Conservation (phyloP, 2,888 invertebrate species). For the Agrenia bidenticulata region DNA sequence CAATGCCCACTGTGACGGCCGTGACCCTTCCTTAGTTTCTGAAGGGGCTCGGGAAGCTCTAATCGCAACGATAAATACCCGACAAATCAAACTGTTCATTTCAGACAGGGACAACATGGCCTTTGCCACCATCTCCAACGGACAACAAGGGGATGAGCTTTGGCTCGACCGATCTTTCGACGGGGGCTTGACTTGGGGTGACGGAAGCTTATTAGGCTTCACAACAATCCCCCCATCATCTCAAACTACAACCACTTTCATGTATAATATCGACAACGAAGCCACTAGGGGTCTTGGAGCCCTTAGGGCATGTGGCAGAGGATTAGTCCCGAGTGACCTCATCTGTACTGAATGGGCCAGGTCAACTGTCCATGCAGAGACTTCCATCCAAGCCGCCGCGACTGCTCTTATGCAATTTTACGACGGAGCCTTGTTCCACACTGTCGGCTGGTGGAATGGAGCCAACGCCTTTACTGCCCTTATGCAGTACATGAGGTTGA, state of each 20-base stretch:
- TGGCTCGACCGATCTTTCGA: conserved; percentile 43
- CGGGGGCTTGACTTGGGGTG: conserved; percentile 25
- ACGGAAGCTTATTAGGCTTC: conserved; percentile 22
- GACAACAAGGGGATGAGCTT: conserved; percentile 27
- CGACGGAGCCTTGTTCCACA: conserved; percentile 26
- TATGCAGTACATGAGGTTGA: conserved; percentile 30
- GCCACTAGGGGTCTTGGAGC: conserved; percentile 21
- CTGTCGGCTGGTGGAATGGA: conserved; percentile 38
- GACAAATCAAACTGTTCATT: conserved; percentile 23
- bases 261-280: conserved; percentile 29
- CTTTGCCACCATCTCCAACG: conserved; percentile 29
- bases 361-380: conserved; percentile 24
- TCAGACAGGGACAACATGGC: conserved; percentile 38
- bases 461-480: conserved; percentile 37
- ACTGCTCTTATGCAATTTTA: conserved; percentile 39
- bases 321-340: conserved; percentile 11
- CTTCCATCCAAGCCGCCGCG: conserved; percentile 30
- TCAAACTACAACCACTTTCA: background rate
- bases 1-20: conserved; percentile 31
- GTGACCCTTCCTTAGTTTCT: conserved; percentile 22
- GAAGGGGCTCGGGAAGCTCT: conserved; percentile 14
- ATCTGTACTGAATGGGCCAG: conserved; percentile 37
- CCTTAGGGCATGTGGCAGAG: conserved; percentile 29
- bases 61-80: conserved; percentile 8
- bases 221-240: conserved; percentile 17